phyloP scores from a whole-genome alignment of 2,888 invertebrate species.

The Eupeodes luniger region DNA sequence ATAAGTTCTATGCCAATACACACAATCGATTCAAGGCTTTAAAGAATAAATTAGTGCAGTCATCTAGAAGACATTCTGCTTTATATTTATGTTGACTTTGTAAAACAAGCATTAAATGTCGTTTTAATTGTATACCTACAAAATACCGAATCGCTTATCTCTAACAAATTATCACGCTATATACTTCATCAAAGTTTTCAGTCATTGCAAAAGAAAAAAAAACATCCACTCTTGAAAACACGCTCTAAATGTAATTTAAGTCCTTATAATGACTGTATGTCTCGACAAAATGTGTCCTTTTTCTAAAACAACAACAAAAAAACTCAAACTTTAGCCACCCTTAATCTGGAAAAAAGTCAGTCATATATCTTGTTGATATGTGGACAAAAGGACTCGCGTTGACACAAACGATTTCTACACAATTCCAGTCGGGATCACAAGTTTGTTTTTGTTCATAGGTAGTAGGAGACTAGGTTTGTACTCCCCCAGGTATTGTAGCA shows the following conservation, averaged over 20 bases:
- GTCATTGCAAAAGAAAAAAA: background rate
- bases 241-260: background rate
- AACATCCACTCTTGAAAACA: background rate
- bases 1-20: no score
- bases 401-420: constrained; percentile 54
- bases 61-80: no score
- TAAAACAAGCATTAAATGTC: background rate
- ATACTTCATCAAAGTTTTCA: background rate
- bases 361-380: constrained; percentile 52
- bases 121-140: background rate
- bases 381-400: constrained; percentile 53
- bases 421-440: constrained; percentile 13
- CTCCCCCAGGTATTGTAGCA: constrained; percentile 47
- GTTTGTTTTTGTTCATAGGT: constrained; percentile 3
- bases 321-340: constrained; percentile 22
- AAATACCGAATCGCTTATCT: background rate
- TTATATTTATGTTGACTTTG: background rate
- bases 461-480: background rate
- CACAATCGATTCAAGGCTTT: no score
- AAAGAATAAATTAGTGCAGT: no score
- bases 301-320: background rate
- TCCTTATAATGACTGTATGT: constrained; percentile 39
- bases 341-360: constrained; percentile 24
- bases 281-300: constrained; percentile 27
- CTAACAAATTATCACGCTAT: constrained; percentile 28